Base-by-base conservation (phyloP, 1,140 invertebrate genomes). In the Drosophila asahinai region DNA sequence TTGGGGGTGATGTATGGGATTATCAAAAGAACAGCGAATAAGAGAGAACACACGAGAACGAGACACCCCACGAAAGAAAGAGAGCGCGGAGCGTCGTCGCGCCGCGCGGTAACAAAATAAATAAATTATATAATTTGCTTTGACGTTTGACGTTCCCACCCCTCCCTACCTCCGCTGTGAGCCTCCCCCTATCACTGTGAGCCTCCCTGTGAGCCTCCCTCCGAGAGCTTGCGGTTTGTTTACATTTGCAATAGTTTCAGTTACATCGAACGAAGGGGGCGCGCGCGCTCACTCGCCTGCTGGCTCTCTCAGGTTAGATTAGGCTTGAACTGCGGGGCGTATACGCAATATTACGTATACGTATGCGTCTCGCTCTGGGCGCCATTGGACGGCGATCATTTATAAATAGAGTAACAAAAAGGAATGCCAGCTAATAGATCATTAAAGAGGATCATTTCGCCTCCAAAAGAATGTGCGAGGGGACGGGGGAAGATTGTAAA, bases 91-190 rank as follows among this genome's bases (percentile, higher is more conserved):
- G 47, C 27, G 30, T 2, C 27, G 30, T 2, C 51, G 27, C 33
- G 33, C 11, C 22, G 30, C 67, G 47, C 48, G 65, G 55, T 68
- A 75, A 61, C 43, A 83, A 74, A 83, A 86, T 86, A 86, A 86
- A 86, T 86, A 86, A 86, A 86, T 86, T 86, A 86, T 86, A 86
- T 86, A 86, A 86, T 86, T 80, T 70, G 83, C 75, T 80, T 65
- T 81, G 74, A 77, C 75, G 74, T 77, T 77, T 61, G 57, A 59
- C 57, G 55, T 40, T 15, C 15, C 68, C 19, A 49, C 36, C 48
- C 48, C 38, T 22, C 15, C 17, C n/a, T 9, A 17, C 17, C 17
- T 6, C 9, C 5, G 2, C 22, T 25, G 22, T 25, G 22, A 25
- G 22, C 22, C 33, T 5, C 15, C 38, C 15, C 38, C 12, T 45